Evolutionary conservation across 1,140 invertebrate species (phyloP).

Genomic region (Bombus superbus): DNA sequence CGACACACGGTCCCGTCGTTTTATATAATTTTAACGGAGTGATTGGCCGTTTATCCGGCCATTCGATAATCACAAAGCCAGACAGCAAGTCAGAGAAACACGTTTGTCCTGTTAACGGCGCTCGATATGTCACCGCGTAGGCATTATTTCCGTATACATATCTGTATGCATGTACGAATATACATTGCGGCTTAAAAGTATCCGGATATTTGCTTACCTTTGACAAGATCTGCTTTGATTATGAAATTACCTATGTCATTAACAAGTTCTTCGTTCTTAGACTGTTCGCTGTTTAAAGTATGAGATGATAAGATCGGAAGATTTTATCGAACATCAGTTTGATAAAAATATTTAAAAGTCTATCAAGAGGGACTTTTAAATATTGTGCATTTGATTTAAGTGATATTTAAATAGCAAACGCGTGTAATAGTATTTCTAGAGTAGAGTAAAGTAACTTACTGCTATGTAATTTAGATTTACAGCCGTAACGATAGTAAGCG

Average conservation of each 20-base stretch:
- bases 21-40: slow-evolving; percentile 46
- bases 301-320: too few species aligned
- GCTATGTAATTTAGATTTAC: too few species aligned
- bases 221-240: not conserved
- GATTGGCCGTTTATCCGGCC: slow-evolving; percentile 34
- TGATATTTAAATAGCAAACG: too few species aligned
- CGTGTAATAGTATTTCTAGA: too few species aligned
- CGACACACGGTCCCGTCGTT: not conserved
- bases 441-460: too few species aligned
- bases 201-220: not conserved
- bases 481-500: not conserved
- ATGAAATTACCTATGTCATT: not conserved
- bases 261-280: too few species aligned
- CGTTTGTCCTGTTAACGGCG: slow-evolving; percentile 20
- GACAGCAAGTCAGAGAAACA: slow-evolving; percentile 2
- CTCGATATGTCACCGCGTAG: not conserved
- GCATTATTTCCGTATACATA: not conserved
- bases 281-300: too few species aligned
- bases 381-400: too few species aligned
- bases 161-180: not conserved
- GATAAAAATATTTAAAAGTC: too few species aligned
- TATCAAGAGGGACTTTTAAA: too few species aligned
- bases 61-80: slow-evolving; percentile 31
- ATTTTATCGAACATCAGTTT: too few species aligned
- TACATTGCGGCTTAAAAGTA: not conserved